Conservation (phyloP, 2,888 invertebrate genomes). For the Acronicta psi region DNA sequence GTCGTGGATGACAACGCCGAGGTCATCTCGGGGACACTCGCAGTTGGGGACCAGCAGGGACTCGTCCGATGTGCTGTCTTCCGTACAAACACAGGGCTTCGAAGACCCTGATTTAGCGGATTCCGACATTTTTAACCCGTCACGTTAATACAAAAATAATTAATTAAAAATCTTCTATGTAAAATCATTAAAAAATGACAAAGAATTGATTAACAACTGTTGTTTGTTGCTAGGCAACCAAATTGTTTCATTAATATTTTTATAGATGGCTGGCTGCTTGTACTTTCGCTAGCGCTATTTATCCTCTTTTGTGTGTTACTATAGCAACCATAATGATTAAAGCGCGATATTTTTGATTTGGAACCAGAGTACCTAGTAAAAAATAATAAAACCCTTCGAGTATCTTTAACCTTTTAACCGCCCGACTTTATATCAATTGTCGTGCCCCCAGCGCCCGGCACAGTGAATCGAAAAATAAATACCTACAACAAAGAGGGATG, state of each 20-base stretch:
- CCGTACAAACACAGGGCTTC: conserved; percentile 66
- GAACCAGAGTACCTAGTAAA: no score
- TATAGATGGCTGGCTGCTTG: background rate
- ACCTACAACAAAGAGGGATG: no score
- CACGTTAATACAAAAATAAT: conserved; percentile 25
- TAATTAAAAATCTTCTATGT: conserved; percentile 30
- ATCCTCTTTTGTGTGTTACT: background rate
- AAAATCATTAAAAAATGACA: conserved; percentile 46
- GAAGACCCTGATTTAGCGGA: conserved; percentile 47
- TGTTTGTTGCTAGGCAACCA: conserved; percentile 65
- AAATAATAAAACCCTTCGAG: no score
- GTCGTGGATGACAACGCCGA: conserved; percentile 73
- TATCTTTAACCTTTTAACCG: no score
- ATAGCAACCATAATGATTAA: background rate
- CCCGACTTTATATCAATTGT: no score
- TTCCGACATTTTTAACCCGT: conserved; percentile 57
- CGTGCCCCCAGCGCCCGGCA: no score
- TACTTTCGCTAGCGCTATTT: background rate
- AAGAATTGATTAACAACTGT: conserved; percentile 25
- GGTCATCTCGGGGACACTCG: conserved; percentile 74
- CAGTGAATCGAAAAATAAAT: no score
- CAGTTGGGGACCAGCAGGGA: conserved; percentile 62
- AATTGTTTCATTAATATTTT: background rate
- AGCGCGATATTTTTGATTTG: no score
- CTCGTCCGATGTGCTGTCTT: conserved; percentile 55